Evolutionary conservation across 2,797 vertebrate genomes (phyloP).

Genomic region (Thunnus albacares): DNA sequence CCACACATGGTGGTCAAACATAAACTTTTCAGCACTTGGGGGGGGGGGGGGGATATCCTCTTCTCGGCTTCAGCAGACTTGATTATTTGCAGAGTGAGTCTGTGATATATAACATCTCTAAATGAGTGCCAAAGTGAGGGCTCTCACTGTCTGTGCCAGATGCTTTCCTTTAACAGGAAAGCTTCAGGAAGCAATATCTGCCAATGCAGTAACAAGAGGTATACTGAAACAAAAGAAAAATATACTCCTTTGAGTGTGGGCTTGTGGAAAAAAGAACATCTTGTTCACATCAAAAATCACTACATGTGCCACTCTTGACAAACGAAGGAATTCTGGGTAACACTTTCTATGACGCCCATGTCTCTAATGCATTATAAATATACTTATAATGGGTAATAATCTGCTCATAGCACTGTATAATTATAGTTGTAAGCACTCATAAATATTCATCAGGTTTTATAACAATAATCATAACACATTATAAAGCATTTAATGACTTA

Average conservation of each 20-base stretch:
- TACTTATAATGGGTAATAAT: too few relatives aligned
- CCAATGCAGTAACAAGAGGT: slow-evolving; percentile 57
- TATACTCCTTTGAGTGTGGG: slow-evolving; percentile 11
- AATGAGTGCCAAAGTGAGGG: slow-evolving; percentile 51
- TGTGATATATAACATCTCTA: slow-evolving; percentile 34
- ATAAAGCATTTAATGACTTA: too few relatives aligned
- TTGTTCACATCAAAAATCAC: slow-evolving; percentile 29
- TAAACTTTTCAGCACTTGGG: background rate
- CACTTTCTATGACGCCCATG: too few relatives aligned
- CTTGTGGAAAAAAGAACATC: slow-evolving; percentile 48
- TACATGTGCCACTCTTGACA: background rate
- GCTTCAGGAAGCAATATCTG: slow-evolving; percentile 72
- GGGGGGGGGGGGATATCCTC: background rate
- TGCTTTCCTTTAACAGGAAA: slow-evolving; percentile 75
- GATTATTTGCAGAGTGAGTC: slow-evolving; percentile 43
- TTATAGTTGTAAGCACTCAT: too few relatives aligned
- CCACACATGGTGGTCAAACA: background rate
- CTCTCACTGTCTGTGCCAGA: slow-evolving; percentile 69
- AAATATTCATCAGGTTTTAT: too few relatives aligned
- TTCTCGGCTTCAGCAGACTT: slow-evolving; percentile 20
- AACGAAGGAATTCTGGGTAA: slow-evolving; percentile 3
- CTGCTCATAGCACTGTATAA: too few relatives aligned
- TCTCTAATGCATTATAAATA: too few relatives aligned
- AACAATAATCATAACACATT: too few relatives aligned
- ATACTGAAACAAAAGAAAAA: slow-evolving; percentile 49